phyloP scores from a whole-genome alignment of 2,888 invertebrate genomes.

The Sphaeridia pumilis region DNA sequence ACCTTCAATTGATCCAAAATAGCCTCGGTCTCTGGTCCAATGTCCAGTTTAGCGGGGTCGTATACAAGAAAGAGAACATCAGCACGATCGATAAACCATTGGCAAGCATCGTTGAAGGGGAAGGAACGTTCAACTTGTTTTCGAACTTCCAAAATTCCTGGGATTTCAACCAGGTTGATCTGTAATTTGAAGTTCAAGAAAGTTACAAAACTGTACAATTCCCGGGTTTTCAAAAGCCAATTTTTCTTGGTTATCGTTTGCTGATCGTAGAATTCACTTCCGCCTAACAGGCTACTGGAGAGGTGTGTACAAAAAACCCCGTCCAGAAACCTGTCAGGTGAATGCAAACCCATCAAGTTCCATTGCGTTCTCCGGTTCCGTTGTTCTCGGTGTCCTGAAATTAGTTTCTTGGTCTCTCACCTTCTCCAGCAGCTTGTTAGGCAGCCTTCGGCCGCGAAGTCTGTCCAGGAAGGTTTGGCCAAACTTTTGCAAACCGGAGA shows the following conservation, averaged over 20 bases:
- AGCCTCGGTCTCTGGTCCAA: constrained; percentile 87
- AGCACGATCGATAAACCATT: constrained; percentile 94
- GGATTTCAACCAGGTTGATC: constrained; percentile 93
- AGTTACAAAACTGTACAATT: too few species aligned
- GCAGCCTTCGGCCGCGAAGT: constrained; percentile 65
- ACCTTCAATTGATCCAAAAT: constrained; percentile 90
- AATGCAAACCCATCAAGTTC: constrained; percentile 11
- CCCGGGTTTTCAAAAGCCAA: too few species aligned
- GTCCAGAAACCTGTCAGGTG: constrained; percentile 38
- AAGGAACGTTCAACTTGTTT: constrained; percentile 86
- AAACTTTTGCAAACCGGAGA: constrained; percentile 86
- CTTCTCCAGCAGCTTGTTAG: constrained; percentile 75
- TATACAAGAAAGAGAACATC: constrained; percentile 91
- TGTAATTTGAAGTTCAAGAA: too few species aligned
- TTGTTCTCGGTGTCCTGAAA: too few species aligned
- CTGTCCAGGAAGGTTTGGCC: constrained; percentile 79
- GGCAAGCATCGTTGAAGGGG: constrained; percentile 90
- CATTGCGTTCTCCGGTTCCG: neutral
- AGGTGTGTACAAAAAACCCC: constrained; percentile 36
- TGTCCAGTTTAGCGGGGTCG: constrained; percentile 89
- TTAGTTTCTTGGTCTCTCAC: too few species aligned
- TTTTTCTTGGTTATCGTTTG: too few species aligned
- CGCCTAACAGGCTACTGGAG: constrained; percentile 40
- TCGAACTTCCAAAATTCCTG: constrained; percentile 84
- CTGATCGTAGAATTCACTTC: constrained; percentile 12